A percentile compares a stretch with the other conserved stretches of the same genome.
Evolutionary conservation across 2,888 invertebrate genomes (phyloP).

Genomic region (Bombylius discolor): DNA sequence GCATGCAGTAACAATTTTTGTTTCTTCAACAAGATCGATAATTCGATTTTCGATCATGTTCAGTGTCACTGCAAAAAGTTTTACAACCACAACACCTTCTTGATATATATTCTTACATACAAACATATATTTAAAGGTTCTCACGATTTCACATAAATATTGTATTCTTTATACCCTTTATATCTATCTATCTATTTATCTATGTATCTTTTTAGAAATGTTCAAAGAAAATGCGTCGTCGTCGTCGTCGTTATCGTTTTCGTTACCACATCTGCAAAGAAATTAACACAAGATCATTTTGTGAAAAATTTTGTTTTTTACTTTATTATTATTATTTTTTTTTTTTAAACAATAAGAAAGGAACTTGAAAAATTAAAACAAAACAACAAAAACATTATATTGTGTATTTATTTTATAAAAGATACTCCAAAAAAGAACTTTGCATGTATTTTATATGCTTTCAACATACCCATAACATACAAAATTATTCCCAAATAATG

Average conservation of each 20-base stretch:
- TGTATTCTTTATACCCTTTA: too few species aligned
- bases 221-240: neutral
- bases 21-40: neutral
- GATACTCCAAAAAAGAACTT: too few species aligned
- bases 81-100: constrained; percentile 3
- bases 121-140: constrained; percentile 3
- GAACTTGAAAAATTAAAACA: too few species aligned
- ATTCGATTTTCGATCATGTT: constrained; percentile 7
- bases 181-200: neutral
- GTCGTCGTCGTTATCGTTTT: neutral
- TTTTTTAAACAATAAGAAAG: too few species aligned
- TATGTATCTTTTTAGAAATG: neutral
- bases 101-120: constrained; percentile 5
- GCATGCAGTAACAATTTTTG: too few species aligned
- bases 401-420: too few species aligned
- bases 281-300: neutral
- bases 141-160: constrained; percentile 7
- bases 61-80: constrained; percentile 4
- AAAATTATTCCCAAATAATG: too few species aligned
- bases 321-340: too few species aligned
- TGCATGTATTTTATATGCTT: too few species aligned
- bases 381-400: too few species aligned
- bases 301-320: neutral
- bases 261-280: neutral
- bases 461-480: too few species aligned